These are phyloP conservation scores for Scopus umbretta DNA, from an alignment of 2,113 vertebrate species.

Conservation along the genomic window DNA sequence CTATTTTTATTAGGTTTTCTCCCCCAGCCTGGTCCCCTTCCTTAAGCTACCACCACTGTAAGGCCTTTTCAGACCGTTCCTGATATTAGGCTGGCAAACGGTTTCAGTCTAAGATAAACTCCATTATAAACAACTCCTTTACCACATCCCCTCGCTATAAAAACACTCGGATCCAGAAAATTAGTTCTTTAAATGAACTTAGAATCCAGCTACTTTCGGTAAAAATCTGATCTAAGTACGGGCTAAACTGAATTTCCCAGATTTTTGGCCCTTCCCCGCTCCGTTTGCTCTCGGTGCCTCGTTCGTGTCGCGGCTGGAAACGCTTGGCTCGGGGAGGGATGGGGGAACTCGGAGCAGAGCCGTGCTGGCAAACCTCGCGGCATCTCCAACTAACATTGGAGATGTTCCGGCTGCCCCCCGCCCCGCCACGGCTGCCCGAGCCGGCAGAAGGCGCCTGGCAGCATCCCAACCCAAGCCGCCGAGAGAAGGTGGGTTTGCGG, in stretches of 20 bases:
- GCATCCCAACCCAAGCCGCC: background rate
- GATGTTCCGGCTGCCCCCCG: background rate
- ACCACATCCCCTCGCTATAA: slow-evolving; percentile 65
- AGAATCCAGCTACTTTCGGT: slow-evolving; percentile 43
- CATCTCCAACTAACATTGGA: background rate
- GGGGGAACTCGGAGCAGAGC: background rate
- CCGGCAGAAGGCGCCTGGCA: background rate
- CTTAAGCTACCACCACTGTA: slow-evolving; percentile 70
- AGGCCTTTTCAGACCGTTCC: slow-evolving; percentile 65
- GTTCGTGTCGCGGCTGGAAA: accelerated
- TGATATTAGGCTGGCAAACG: slow-evolving; percentile 59
- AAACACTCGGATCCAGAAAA: slow-evolving; percentile 68
- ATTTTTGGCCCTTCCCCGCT: background rate
- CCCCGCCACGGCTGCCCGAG: background rate
- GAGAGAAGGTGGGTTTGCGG: background rate
- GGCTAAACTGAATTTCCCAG: background rate
- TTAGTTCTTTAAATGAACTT: slow-evolving; percentile 71
- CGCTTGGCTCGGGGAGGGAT: background rate
- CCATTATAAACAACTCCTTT: slow-evolving; percentile 75
- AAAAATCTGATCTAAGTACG: background rate
- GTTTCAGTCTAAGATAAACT: slow-evolving; percentile 53
- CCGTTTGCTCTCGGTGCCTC: background rate
- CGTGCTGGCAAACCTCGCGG: accelerated
- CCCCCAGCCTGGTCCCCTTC: slow-evolving; percentile 55
- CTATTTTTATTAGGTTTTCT: slow-evolving; percentile 83